These are phyloP conservation scores for Cyprinodon tularosa DNA, from an alignment of 2,113 vertebrate genomes.

Conservation along the genomic window DNA sequence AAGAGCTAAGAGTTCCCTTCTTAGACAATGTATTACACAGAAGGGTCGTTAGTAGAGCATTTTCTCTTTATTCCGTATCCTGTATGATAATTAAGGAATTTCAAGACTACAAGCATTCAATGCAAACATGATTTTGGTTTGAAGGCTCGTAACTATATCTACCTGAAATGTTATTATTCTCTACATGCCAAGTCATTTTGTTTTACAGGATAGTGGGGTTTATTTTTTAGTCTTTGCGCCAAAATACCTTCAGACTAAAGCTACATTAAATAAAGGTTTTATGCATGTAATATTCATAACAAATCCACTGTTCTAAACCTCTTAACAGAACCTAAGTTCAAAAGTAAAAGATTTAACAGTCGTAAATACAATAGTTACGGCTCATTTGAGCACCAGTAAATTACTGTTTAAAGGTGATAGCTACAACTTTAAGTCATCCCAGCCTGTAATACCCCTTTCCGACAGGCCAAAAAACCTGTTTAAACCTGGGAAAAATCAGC, in stretches of 20 bases:
- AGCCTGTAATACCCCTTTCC: no score
- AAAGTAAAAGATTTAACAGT: not conserved
- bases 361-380: not conserved
- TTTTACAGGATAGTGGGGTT: not conserved
- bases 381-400: not conserved
- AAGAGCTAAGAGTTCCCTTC: not conserved
- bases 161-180: not conserved
- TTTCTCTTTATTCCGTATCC: no score
- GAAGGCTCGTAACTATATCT: not conserved
- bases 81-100: not conserved
- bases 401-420: no score
- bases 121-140: not conserved
- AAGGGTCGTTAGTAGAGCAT: not conserved
- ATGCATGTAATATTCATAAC: not conserved
- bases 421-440: no score
- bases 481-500: no score
- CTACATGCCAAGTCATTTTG: no score
- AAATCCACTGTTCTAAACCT: not conserved
- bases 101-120: not conserved
- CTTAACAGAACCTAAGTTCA: not conserved
- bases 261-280: not conserved
- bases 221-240: not conserved
- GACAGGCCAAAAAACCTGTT: no score
- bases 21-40: not conserved
- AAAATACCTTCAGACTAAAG: not conserved